A percentile compares a stretch with the other conserved stretches of the same genome.
Conservation (phyloP, 2,888 invertebrate genomes). For the Limnephilus marmoratus region DNA sequence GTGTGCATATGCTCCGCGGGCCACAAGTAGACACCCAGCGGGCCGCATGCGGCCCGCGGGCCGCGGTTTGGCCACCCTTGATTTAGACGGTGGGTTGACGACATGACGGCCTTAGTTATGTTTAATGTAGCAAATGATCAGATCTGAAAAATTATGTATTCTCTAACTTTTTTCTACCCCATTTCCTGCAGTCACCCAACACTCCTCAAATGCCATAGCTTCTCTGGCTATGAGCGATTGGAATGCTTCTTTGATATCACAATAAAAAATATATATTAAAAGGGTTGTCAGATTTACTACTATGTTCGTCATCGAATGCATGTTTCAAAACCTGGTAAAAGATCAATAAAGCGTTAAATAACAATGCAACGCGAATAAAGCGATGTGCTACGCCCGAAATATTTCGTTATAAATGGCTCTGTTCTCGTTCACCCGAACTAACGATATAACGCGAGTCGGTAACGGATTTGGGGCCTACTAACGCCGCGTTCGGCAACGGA, state of each 20-base stretch:
- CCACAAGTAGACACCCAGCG: no score
- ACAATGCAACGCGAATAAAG: slow-evolving; percentile 23
- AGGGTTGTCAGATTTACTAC: background rate
- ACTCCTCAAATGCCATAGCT: no score
- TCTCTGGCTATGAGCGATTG: background rate
- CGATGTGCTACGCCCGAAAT: slow-evolving; percentile 10
- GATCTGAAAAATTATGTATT: no score
- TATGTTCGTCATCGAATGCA: background rate
- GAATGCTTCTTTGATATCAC: background rate
- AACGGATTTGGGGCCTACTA: background rate
- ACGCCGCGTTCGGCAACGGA: background rate
- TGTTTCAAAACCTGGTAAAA: background rate
- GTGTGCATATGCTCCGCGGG: no score
- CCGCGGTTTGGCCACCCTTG: no score
- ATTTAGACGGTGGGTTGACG: no score
- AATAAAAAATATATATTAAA: background rate
- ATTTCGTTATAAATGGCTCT: slow-evolving; percentile 22
- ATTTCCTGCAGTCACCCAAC: no score
- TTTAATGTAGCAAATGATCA: no score
- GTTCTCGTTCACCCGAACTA: slow-evolving; percentile 9
- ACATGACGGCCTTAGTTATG: no score
- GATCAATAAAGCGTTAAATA: slow-evolving; percentile 21
- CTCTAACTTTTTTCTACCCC: no score
- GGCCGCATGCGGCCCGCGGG: no score
- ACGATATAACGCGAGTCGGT: slow-evolving; percentile 21